These are phyloP conservation scores for Coptodon bakossiorum DNA, from an alignment of 2,113 vertebrate genomes.

Conservation along the genomic window DNA sequence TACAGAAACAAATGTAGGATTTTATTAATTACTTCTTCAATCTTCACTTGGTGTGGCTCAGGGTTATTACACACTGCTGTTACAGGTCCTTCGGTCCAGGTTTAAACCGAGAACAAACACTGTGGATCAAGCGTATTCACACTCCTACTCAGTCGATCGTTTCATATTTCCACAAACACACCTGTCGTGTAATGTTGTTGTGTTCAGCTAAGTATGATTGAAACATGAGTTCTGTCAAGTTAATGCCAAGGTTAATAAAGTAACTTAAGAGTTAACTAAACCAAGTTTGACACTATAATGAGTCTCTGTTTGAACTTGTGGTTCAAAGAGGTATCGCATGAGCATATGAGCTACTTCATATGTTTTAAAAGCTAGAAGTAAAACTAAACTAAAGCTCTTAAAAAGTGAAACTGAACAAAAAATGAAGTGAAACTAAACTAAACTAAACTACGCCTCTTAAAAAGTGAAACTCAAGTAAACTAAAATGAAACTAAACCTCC, in stretches of 20 bases:
- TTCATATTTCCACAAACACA: background rate
- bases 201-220: background rate
- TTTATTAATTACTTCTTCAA: background rate
- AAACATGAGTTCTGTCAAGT: fast-evolving
- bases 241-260: background rate
- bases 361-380: background rate
- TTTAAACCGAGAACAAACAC: background rate
- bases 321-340: background rate
- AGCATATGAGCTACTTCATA: fast-evolving
- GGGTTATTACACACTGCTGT: background rate
- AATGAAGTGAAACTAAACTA: fast-evolving
- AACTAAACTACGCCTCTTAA: background rate
- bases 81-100: background rate
- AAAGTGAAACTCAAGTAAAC: background rate
- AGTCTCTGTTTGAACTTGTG: background rate
- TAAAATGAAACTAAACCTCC: fast-evolving
- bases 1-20: background rate
- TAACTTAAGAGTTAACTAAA: background rate
- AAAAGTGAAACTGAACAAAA: background rate
- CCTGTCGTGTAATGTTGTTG: background rate
- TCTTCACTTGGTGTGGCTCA: background rate
- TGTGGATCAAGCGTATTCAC: fast-evolving
- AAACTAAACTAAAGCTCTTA: background rate
- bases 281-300: background rate
- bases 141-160: background rate